A percentile compares a stretch with the other conserved stretches of the same genome.
phyloP scores from a whole-genome alignment of 2,113 vertebrate species.

The Lophochroa leadbeateri region DNA sequence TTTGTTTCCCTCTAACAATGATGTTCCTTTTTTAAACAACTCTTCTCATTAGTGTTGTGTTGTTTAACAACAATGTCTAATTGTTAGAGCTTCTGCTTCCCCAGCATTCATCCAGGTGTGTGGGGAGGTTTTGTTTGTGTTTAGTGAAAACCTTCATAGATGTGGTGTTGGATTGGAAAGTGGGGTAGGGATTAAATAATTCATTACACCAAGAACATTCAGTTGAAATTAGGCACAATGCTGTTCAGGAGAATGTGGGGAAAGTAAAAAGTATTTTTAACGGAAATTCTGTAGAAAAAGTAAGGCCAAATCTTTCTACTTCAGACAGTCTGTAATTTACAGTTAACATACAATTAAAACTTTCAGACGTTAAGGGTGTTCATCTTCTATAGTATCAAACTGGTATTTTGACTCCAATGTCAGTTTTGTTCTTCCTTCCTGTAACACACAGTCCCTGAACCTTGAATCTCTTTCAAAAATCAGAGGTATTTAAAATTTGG shows the following conservation, averaged over 20 bases:
- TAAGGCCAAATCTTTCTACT: background rate
- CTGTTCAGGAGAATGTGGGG: background rate
- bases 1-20: slow-evolving; percentile 22
- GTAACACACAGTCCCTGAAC: background rate
- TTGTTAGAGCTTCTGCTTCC: background rate
- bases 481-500: slow-evolving; percentile 33
- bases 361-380: background rate
- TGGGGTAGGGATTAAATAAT: background rate
- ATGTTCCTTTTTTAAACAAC: background rate
- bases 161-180: background rate
- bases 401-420: background rate
- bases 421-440: background rate
- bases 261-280: background rate
- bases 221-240: background rate
- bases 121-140: background rate
- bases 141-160: background rate
- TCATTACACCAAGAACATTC: background rate
- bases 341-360: background rate
- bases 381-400: background rate
- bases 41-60: background rate
- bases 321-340: background rate
- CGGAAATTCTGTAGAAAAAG: background rate
- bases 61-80: background rate
- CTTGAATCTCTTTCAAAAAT: slow-evolving; percentile 17
- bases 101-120: background rate